These are phyloP conservation scores for Thunnus maccoyii DNA, from an alignment of 2,113 vertebrate genomes.

Conservation along the genomic window DNA sequence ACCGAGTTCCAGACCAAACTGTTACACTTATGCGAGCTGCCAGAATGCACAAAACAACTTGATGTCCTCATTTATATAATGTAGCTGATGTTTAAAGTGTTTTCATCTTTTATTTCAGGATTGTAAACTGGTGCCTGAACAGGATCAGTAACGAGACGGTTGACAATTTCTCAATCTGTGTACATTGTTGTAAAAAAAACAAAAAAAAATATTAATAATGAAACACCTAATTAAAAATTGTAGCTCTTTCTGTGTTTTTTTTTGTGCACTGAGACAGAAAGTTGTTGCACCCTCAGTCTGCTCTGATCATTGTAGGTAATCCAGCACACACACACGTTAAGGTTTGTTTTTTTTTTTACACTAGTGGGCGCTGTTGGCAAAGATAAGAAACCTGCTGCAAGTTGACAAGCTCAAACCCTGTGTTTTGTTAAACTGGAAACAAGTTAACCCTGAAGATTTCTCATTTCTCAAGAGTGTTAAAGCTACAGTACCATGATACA, in stretches of 20 bases:
- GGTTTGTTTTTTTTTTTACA: conserved; percentile 34
- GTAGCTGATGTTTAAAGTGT: conserved; percentile 33
- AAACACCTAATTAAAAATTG: conserved; percentile 14
- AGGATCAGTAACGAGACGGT: conserved; percentile 33
- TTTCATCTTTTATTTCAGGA: conserved; percentile 28
- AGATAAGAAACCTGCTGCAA: conserved; percentile 16
- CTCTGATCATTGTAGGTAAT: no score
- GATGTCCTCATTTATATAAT: conserved; percentile 29
- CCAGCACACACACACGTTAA: background rate
- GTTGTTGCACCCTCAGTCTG: background rate
- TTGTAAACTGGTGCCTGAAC: conserved; percentile 52
- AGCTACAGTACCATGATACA: background rate
- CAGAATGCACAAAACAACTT: conserved; percentile 37
- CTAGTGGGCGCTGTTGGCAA: conserved; percentile 72
- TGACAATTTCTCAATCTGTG: conserved; percentile 44
- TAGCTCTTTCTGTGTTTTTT: background rate
- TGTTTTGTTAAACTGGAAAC: background rate
- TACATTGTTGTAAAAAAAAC: conserved; percentile 46
- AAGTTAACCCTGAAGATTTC: background rate
- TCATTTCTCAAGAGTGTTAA: background rate
- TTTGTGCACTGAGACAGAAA: background rate
- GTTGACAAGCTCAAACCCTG: background rate
- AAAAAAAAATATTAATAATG: conserved; percentile 32
- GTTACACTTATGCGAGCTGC: conserved; percentile 40
- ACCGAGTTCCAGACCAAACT: conserved; percentile 26